Evolutionary conservation across 2,113 vertebrate genomes (phyloP), one percentile per base, ranked within the genome.

Genomic region (Danionella cerebrum): DNA sequence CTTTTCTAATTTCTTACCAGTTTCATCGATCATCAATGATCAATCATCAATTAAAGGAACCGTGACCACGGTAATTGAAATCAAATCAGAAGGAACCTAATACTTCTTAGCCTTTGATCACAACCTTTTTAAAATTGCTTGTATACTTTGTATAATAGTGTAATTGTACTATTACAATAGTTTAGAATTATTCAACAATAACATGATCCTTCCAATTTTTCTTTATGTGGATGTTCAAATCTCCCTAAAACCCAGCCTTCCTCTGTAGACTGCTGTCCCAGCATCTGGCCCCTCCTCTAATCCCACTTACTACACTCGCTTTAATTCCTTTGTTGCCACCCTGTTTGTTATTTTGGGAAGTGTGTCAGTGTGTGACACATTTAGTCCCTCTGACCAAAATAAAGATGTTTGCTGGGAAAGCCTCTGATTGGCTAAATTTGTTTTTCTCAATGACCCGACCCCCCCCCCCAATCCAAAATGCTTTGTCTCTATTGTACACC

Each of bases 261-360:
- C 83, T 82, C 82, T 84, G 76, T 77, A 81, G 81, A 76, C 79
- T 83, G 77, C 82, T 78, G 83, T 84, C 80, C 82, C 67, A 72
- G 76, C 86, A 83, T 85, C 80, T 86, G 85, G 82, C 82, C 83
- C 77, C 86, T 78, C 76, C 76, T 77, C 80, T 86, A 88, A 86
- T 86, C 86, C 84, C 18, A 70, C 82, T 87, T 67, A 67, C 45
- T 16, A 52, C 29, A 47, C 38, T 25, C 42, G 31, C 44, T 50
- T 47, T 51, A 59, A 62, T 53, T 22, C 57, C 57, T 62, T 59
- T 39, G 47, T 62, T 35, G 16, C 55, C 67, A 35, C 36, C 27
- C 47, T 70, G 67, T 62, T 60, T 52, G 57, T 62, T 52, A 36
- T 62, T 70, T 18, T 50, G 27, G 24, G 62, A 27, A 31, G 70